phyloP scores from a whole-genome alignment of 2,113 vertebrate species.

The Pithys albifrons region DNA sequence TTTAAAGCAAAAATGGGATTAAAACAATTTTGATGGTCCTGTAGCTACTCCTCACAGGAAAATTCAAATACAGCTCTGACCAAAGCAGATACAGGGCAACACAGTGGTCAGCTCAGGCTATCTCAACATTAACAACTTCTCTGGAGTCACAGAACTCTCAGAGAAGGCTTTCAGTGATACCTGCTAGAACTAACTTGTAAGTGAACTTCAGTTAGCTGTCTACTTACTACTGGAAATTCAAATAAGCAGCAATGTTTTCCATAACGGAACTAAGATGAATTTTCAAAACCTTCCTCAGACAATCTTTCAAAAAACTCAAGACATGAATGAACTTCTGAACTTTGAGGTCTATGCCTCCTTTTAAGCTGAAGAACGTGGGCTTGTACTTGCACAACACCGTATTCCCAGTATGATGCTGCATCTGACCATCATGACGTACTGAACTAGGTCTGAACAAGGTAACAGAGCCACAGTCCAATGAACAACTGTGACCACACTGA shows the following conservation, averaged over 20 bases:
- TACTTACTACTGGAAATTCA: not conserved
- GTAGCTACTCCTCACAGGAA: not conserved
- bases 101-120: not conserved
- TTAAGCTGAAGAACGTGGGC: not conserved
- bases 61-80: not conserved
- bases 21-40: not conserved
- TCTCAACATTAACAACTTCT: not conserved
- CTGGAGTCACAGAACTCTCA: not conserved
- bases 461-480: slow-evolving; percentile 62
- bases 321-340: not conserved
- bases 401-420: slow-evolving; percentile 2
- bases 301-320: not conserved
- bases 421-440: slow-evolving; percentile 37
- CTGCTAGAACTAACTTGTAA: not conserved
- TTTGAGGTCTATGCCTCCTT: not conserved
- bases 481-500: slow-evolving; percentile 7
- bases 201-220: not conserved
- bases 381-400: not conserved
- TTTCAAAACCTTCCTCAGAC: not conserved
- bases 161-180: not conserved
- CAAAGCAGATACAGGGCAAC: not conserved
- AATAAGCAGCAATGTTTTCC: not conserved
- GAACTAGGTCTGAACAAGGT: not conserved
- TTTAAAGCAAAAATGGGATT: not conserved
- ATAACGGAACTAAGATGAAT: not conserved